Percentiles rank a stretch among this genome's conserved stretches.
Conservation (phyloP, 1,140 invertebrate species). For the Hylaeus volcanicus region DNA sequence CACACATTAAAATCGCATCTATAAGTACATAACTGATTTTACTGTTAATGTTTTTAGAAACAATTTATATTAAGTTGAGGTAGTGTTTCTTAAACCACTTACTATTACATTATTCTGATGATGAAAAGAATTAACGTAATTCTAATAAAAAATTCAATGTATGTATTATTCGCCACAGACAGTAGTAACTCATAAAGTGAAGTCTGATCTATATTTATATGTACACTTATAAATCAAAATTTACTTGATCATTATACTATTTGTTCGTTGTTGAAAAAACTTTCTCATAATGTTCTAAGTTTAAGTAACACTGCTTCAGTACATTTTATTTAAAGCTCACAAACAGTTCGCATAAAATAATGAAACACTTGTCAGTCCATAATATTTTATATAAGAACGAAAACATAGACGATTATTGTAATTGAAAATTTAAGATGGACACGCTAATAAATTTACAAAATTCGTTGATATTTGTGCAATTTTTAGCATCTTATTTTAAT, state of each 20-base stretch:
- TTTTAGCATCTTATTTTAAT: constrained; percentile 1
- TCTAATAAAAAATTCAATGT: constrained; percentile 19
- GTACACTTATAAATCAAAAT: neutral
- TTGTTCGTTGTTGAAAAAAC: constrained; percentile 22
- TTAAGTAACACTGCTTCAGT: neutral
- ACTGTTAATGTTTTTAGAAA: neutral
- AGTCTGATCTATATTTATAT: constrained; percentile 1
- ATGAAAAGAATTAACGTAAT: neutral
- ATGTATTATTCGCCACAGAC: constrained; percentile 4
- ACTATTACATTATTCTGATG: neutral
- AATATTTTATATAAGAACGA: neutral
- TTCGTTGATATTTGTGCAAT: constrained; percentile 14
- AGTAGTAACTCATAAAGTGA: constrained; percentile 10
- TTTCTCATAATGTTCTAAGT: neutral
- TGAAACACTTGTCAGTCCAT: neutral
- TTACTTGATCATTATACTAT: neutral
- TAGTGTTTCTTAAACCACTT: neutral
- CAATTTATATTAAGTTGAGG: neutral
- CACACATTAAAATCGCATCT: neutral
- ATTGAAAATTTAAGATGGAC: neutral
- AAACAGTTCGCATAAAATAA: constrained; percentile 11
- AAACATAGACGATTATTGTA: neutral
- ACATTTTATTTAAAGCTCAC: neutral
- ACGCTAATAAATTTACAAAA: neutral
- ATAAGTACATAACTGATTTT: neutral